A percentile compares a stretch with the other conserved stretches of the same genome.
These are phyloP conservation scores for Eustalomyia histrio DNA, from an alignment of 2,888 invertebrate genomes.

Conservation along the genomic window DNA sequence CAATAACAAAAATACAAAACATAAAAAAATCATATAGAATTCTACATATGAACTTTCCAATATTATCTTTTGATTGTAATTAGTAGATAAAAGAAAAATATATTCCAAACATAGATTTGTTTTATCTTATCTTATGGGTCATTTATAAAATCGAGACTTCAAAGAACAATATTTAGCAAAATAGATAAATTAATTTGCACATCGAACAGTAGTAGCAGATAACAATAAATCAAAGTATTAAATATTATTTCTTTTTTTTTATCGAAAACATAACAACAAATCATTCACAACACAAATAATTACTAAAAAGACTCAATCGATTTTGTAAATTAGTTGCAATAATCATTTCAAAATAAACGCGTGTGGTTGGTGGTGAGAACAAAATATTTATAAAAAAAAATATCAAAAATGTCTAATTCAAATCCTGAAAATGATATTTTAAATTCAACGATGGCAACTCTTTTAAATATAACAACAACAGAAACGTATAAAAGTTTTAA, in stretches of 20 bases:
- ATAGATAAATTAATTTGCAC: constrained; percentile 34
- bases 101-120: constrained; percentile 3
- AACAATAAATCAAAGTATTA: constrained; percentile 37
- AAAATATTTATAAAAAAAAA: not conserved
- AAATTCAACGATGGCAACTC: constrained; percentile 17
- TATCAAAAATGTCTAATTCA: constrained; percentile 14
- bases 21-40: not conserved
- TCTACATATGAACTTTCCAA: not conserved
- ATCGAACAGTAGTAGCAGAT: constrained; percentile 24
- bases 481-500: not conserved
- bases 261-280: constrained; percentile 10
- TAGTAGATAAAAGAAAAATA: not conserved
- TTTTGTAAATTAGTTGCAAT: constrained; percentile 51
- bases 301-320: constrained; percentile 13
- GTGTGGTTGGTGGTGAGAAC: not conserved
- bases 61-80: constrained; percentile 4
- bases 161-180: constrained; percentile 22
- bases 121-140: constrained; percentile 49
- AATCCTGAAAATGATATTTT: not conserved
- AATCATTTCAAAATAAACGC: constrained; percentile 38
- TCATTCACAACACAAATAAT: constrained; percentile 17
- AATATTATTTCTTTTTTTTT: constrained; percentile 16
- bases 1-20: not conserved
- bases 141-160: constrained; percentile 27
- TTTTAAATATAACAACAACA: constrained; percentile 19